Evolutionary conservation across 2,888 invertebrate species (phyloP), one percentile per base, ranked within the genome.

Genomic region (Phoenoteleia sp.): DNA sequence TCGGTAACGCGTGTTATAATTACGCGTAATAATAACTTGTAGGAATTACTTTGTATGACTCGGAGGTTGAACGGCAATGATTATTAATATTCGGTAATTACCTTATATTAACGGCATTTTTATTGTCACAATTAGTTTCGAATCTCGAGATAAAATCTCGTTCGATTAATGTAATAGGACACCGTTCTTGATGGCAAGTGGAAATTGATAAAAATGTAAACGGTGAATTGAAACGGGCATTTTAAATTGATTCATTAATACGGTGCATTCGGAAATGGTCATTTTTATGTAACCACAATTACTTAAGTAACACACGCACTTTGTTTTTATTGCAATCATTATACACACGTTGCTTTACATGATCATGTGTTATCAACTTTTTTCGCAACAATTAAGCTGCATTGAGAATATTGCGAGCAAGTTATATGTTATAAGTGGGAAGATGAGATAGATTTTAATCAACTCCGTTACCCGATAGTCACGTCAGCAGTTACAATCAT

Each of bases 361-460:
- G 21, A 21, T 49, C 11, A 21, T 5, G 33, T 27, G 49, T 17
- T 19, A 52, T 36, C 42, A 19, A 42, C 42, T 62, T 62, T 60
- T 62, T 25, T 36, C 49, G 36, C 52, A 52, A 52, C 47, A 72
- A 47, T 72, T 72, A 72, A 45, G 9, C n/a, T 21, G 15, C 9
- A 29, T 67, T 17, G 29, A 23, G 11, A 6, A 1, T 36, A 7
- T 17, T 19, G 15, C 1, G 33, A 33, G 47, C n/a, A 58, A 56
- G 17, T 36, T 33, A 58, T 29, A 56, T 56, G 39, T 62, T 75
- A 64, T 64, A 54, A 54, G 56, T 47, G 23, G 47, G 33, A 81
- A 64, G 81, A 81, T 67, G 67, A 74, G 52, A 67, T 67, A 64
- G 81, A 80, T 81, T 74, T 72, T 74, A 81, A 81, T 81, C 81